phyloP scores from a whole-genome alignment of 2,888 invertebrate genomes.

The Tetramorium bicarinatum region DNA sequence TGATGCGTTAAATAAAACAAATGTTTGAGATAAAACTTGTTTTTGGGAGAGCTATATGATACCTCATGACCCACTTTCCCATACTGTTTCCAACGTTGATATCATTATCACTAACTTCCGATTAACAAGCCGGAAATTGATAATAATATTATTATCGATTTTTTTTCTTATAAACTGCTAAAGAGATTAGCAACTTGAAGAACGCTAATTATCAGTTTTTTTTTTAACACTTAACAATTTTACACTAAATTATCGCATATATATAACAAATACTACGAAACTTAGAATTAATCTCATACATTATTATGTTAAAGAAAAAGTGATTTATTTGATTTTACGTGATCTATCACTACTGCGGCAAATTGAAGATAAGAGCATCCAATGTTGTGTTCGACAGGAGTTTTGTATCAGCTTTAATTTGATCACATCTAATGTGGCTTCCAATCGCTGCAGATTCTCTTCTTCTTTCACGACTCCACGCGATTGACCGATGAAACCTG shows the following conservation, averaged over 20 bases:
- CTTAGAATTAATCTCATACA: background rate
- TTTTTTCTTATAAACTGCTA: background rate
- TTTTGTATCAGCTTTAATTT: slow-evolving; percentile 88
- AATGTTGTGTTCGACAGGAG: slow-evolving; percentile 89
- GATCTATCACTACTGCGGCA: slow-evolving; percentile 89
- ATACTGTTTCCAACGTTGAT: no score
- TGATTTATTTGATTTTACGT: slow-evolving; percentile 87
- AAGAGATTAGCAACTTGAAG: background rate
- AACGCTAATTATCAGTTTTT: background rate
- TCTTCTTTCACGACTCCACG: slow-evolving; percentile 89
- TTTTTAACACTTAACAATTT: background rate
- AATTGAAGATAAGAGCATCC: slow-evolving; percentile 83
- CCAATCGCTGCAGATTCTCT: slow-evolving; percentile 91
- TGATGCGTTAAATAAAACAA: no score
- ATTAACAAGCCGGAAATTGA: no score
- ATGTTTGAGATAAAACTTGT: no score
- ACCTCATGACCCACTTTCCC: no score
- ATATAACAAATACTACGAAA: no score
- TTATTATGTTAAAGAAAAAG: background rate
- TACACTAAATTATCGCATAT: no score
- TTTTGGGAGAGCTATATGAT: no score
- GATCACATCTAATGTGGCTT: slow-evolving; percentile 89
- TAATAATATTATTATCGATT: background rate
- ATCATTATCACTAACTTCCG: no score
- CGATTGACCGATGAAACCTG: slow-evolving; percentile 84